A percentile compares a stretch with the other conserved stretches of the same genome.
Evolutionary conservation across 2,797 vertebrate genomes (phyloP).

Genomic region (Danio tinwini): DNA sequence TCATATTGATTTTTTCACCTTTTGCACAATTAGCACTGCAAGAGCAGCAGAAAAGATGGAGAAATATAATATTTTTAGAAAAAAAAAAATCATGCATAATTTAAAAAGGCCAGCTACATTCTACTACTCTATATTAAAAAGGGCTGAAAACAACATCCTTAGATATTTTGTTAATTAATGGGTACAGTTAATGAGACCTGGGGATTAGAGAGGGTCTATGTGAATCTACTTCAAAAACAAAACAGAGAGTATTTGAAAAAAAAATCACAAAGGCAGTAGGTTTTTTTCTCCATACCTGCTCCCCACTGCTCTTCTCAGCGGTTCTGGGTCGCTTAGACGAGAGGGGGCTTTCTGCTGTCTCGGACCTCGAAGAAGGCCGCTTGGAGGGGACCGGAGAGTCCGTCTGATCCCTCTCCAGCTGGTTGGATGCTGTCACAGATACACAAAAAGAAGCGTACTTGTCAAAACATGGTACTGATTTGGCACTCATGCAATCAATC

Average conservation of each 20-base stretch:
- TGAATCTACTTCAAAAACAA: not conserved
- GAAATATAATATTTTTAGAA: constrained; percentile 70
- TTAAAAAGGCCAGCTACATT: constrained; percentile 64
- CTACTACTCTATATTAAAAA: constrained; percentile 54
- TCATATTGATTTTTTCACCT: constrained; percentile 81
- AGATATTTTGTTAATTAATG: constrained; percentile 66
- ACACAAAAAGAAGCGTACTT: constrained; percentile 51
- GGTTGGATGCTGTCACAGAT: constrained; percentile 78
- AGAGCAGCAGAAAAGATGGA: constrained; percentile 66
- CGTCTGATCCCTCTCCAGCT: constrained; percentile 88
- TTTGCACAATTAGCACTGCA: constrained; percentile 79
- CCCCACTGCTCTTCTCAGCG: constrained; percentile 87
- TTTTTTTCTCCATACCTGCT: constrained; percentile 86
- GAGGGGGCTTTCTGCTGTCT: constrained; percentile 84
- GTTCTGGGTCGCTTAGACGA: constrained; percentile 91
- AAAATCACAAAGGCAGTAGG: not conserved
- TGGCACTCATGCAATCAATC: constrained; percentile 59
- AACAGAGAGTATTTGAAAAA: not conserved
- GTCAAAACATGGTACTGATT: constrained; percentile 65
- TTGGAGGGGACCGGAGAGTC: constrained; percentile 88
- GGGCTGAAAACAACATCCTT: constrained; percentile 64
- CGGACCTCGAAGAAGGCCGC: constrained; percentile 85
- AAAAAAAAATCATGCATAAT: constrained; percentile 62
- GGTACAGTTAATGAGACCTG: constrained; percentile 69
- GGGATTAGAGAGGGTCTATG: constrained; percentile 61